These are phyloP conservation scores for Hedya salicella DNA, from an alignment of 2,888 invertebrate species.

Conservation along the genomic window DNA sequence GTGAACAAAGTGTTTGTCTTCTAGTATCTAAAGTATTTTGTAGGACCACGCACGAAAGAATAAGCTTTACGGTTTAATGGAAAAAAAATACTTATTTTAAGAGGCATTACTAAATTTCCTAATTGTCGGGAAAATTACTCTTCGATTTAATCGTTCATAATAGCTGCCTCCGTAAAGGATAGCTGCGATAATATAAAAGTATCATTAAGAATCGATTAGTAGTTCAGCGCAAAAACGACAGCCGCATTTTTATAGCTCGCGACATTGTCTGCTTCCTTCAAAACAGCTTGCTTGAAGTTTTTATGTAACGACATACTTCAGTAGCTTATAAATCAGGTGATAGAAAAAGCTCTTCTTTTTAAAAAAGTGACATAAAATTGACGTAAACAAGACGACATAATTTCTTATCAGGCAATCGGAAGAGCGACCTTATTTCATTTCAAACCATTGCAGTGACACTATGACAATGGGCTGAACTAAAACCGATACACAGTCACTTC, in stretches of 20 bases:
- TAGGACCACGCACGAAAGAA: no score
- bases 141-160: constrained; percentile 25
- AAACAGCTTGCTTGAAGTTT: not conserved
- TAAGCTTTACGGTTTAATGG: not conserved
- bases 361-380: no score
- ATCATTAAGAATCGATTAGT: constrained; percentile 38
- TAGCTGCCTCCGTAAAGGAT: constrained; percentile 7
- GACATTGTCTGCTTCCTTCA: not conserved
- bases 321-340: no score
- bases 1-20: no score
- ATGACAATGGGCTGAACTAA: no score
- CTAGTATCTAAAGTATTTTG: no score
- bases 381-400: no score
- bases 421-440: no score
- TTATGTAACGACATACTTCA: not conserved
- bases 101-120: not conserved
- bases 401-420: no score
- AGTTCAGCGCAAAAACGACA: constrained; percentile 11
- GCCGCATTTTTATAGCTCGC: constrained; percentile 9
- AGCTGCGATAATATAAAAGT: constrained; percentile 22
- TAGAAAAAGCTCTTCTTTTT: no score
- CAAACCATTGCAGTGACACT: no score
- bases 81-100: not conserved
- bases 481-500: no score
- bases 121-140: constrained; percentile 13